Evolutionary conservation across 2,797 vertebrate species (phyloP), one percentile per base, ranked within the genome.

Genomic region (Buphagus erythrorhynchus): DNA sequence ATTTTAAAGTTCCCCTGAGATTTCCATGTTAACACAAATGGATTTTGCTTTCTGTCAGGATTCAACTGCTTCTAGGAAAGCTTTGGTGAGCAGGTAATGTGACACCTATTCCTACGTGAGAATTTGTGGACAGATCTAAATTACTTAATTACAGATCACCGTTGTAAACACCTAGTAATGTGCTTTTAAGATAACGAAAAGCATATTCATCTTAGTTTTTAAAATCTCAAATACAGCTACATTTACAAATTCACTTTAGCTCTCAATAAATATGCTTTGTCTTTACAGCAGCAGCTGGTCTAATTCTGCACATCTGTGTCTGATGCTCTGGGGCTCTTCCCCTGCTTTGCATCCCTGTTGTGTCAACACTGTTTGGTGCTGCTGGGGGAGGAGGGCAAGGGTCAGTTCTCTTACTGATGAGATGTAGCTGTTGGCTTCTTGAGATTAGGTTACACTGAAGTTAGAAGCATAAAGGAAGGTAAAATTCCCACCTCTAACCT

Each of bases 41-140:
- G 93, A 96, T 97, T 97, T 97, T 95, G 73, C 57, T 95, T 91
- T 91, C 78, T 95, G 43, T 95, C 79, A 96, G 69, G 92, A 96
- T 91, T 96, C 93, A 97, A 80, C 79, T 72, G 88, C 68, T 97
- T 88, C 88, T 90, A 87, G 89, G 61, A 92, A 86, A 91, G 69
- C 92, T 96, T 95, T 79, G 85, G 92, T 92, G 80, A 78, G 61
- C 95, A 95, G 72, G 82, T 88, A 90, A 71, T 46, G 45, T 43
- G 90, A 95, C 51, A 88, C 74, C n/a, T 52, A 52, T 18, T n/a
- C 51, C 11, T 82, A 63, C 0, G 1, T 58, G 49, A 91, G 59
- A 45, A 94, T 96, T 93, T 92, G 68, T 82, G 83, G 84, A 93
- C 82, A 93, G 86, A 93, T 62, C 66, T 90, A 81, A 90, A 95